These are phyloP conservation scores for Lycodopsis pacificus DNA, from an alignment of 2,797 vertebrate species.

Conservation along the genomic window DNA sequence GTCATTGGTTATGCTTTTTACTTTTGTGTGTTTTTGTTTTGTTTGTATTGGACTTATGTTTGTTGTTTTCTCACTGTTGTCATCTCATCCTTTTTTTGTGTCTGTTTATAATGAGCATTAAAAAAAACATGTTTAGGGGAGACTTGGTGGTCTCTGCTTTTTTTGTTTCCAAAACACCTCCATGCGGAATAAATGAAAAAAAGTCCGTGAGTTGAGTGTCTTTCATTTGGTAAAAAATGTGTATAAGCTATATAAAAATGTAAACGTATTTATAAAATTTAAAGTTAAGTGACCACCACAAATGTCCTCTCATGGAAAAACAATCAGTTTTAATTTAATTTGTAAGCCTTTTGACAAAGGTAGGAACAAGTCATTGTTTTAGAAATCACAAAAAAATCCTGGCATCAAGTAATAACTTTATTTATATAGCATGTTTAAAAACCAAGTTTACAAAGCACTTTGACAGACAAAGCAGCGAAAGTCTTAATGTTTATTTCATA, in stretches of 20 bases:
- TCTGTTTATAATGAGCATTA: conserved; percentile 71
- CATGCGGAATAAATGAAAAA: conserved; percentile 82
- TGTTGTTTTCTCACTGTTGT: conserved; percentile 67
- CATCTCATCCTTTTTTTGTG: conserved; percentile 70
- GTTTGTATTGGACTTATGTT: conserved; percentile 36
- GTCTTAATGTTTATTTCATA: background rate
- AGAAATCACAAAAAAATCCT: background rate
- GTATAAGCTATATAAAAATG: background rate
- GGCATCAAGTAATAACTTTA: background rate
- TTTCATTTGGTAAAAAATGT: conserved; percentile 17
- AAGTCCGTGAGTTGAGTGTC: conserved; percentile 18
- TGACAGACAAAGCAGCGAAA: too few relatives aligned
- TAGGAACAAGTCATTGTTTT: conserved; percentile 5
- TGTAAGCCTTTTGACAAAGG: background rate
- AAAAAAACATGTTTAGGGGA: conserved; percentile 59
- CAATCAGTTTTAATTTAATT: background rate
- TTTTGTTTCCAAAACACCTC: conserved; percentile 75
- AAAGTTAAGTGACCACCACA: background rate
- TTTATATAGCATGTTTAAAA: too few relatives aligned
- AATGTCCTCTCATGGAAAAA: background rate
- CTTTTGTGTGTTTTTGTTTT: conserved; percentile 48
- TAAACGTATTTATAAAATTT: background rate
- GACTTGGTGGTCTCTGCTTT: conserved; percentile 56
- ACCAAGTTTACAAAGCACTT: too few relatives aligned
- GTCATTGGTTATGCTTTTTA: conserved; percentile 62